Evolutionary conservation across 2,797 vertebrate species (phyloP), one percentile per base, ranked within the genome.

Genomic region (Ctenosaura bakeri): DNA sequence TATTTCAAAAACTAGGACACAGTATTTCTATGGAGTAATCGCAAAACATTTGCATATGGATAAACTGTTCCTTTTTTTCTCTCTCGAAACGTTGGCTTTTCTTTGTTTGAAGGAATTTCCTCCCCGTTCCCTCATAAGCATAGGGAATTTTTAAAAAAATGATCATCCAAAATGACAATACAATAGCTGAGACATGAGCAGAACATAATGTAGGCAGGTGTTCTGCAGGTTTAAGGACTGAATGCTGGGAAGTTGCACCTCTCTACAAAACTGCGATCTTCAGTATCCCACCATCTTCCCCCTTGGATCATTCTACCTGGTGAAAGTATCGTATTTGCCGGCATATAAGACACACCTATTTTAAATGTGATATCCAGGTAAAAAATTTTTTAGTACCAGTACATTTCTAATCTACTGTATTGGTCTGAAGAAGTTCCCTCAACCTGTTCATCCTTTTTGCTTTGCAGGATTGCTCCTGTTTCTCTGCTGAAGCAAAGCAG

Each of bases 11-110:
- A 93, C 95, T 96, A 93, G 91, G 97, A 94, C 96, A 94, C 90
- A 86, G 97, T 96, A 95, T 96, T 97, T 97, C 97, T 95, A 94
- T 93, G 85, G 71, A 2, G 95, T 93, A 94, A 97, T 97, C 88
- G 96, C 91, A 96, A 95, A 96, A 96, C 93, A 92, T 95, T 95
- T 94, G 95, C 95, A 96, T 96, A 95, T 96, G 96, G 95, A 97
- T 96, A 87, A 92, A 95, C 92, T 87, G 92, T 93, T 96, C 95
- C 92, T 96, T 96, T 42, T 42, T 42, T 42, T 42, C 3, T 42
- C 3, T 96, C 96, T 91, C 84, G 91, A 95, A 95, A 94, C 91
- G 50, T 42, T 76, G 56, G 90, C 86, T 95, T 92, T 86, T 93
- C 56, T 92, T 85, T 92, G 46, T 42, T 62, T 74, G 66, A 74